Percentiles rank a stretch among this genome's conserved stretches.
phyloP scores from a whole-genome alignment of 2,888 invertebrate species.

The Steinernema carpocapsae region DNA sequence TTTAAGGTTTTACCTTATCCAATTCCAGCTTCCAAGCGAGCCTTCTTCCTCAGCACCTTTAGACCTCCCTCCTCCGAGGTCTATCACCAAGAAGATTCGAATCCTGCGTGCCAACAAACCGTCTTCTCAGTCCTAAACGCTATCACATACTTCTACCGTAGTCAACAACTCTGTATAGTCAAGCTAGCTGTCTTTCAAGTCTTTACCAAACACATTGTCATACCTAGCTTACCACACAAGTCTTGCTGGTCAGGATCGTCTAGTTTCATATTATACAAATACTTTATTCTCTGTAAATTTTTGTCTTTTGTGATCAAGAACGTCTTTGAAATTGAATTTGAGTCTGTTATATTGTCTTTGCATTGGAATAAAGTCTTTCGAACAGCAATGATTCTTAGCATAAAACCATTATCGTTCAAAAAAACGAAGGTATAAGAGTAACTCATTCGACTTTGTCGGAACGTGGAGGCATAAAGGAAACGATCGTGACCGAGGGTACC shows the following conservation, averaged over 20 bases:
- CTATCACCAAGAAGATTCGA: constrained; percentile 4
- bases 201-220: no score
- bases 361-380: constrained; percentile 2
- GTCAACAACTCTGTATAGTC: constrained; percentile 1
- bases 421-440: no score
- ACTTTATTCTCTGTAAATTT: constrained; percentile 21
- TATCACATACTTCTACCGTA: neutral
- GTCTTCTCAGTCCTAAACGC: neutral
- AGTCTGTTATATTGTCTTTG: no score
- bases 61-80: neutral
- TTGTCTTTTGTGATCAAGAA: neutral
- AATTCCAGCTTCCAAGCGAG: neutral
- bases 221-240: neutral
- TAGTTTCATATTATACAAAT: neutral
- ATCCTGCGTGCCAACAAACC: constrained; percentile 11
- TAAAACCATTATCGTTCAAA: no score
- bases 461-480: no score
- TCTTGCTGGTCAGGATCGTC: constrained; percentile 29
- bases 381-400: no score
- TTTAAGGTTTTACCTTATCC: no score
- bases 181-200: neutral
- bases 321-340: no score
- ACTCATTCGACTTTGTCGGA: no score
- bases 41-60: neutral
- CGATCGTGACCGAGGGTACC: no score